These are phyloP conservation scores for Microctenopoma lineatum DNA, from an alignment of 2,797 vertebrate genomes.

Conservation along the genomic window DNA sequence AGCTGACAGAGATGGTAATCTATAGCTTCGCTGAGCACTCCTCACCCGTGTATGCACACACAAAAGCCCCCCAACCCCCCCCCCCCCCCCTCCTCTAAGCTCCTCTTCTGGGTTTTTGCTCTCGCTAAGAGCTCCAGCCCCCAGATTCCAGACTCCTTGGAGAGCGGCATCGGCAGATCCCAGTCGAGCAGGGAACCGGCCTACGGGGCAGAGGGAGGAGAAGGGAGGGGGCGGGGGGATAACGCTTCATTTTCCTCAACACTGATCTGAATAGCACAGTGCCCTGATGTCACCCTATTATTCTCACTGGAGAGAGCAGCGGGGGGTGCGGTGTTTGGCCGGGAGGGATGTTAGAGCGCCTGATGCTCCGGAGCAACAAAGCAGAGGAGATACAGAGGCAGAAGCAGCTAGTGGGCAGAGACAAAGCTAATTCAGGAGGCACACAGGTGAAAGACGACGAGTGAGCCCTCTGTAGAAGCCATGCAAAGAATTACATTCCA, in stretches of 20 bases:
- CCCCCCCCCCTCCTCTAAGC: slow-evolving; percentile 49
- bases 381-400: slow-evolving; percentile 40
- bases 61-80: slow-evolving; percentile 35
- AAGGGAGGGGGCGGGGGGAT: slow-evolving; percentile 13
- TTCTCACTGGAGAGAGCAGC: slow-evolving; percentile 52
- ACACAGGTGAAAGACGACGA: slow-evolving; percentile 34
- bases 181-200: slow-evolving; percentile 48
- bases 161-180: slow-evolving; percentile 60
- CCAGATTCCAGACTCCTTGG: slow-evolving; percentile 65
- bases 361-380: slow-evolving; percentile 22
- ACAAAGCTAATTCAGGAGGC: slow-evolving; percentile 46
- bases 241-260: slow-evolving; percentile 56
- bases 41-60: slow-evolving; percentile 2
- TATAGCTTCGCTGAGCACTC: slow-evolving; percentile 73
- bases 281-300: slow-evolving; percentile 39
- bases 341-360: slow-evolving; percentile 59
- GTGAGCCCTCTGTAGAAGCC: neutral
- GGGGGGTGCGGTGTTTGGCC: slow-evolving; percentile 60
- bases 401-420: slow-evolving; percentile 45
- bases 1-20: slow-evolving; percentile 77
- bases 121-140: slow-evolving; percentile 39
- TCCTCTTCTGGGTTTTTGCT: slow-evolving; percentile 61
- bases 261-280: slow-evolving; percentile 53
- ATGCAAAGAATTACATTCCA: slow-evolving; percentile 14
- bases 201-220: slow-evolving; percentile 42